Base-by-base conservation (phyloP, 2,888 invertebrate species). In the Drosophila paranaensis region DNA sequence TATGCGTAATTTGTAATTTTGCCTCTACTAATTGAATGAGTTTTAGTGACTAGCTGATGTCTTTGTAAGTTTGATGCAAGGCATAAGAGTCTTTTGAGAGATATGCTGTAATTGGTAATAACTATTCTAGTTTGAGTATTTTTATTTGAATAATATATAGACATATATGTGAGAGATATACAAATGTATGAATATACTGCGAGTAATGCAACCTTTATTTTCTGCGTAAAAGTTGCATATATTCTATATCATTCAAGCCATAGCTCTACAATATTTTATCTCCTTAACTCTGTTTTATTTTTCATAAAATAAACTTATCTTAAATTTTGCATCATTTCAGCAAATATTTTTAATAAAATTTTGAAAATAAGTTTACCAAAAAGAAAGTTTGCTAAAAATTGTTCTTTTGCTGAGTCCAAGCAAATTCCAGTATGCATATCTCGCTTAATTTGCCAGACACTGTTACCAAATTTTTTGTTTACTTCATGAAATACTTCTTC, bases 1-100 rank as follows among this genome's bases (percentile, higher is more conserved):
- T 73, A 62, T 65, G 60, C 69, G 60, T 56, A 76, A 69, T 58
- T 40, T 58, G 46, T 30, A 48, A 58, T 77, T 33, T 68, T 68
- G 53, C 14, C 10, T 51, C 60, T 37, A 51, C 46, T 51, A 56
- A 62, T 71, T 71, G 56, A 62, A 66, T 66, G 62, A 46, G 45
- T 46, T 13, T 39, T 43, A 43, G 57, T 56, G 60, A 48, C 25
- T 53, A 11, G 14, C 33, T 40, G 33, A 11, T 27, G 13, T 14
- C 33, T 25, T 16, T 46, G 51, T 16, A 43, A 43, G 46, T 60
- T 53, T 53, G 25, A 25, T 51, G 46, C 43, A 37, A 10, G 48
- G 48, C 11, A 4, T 10, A 33, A 33, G 14, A 20, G 14, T 6
- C 37, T 40, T 30, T 10, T 54, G 3, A 2, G 6, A 37, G 40